Evolutionary conservation across 2,888 invertebrate species (phyloP), one percentile per base, ranked within the genome.

Genomic region (Ceraclea dissimilis): DNA sequence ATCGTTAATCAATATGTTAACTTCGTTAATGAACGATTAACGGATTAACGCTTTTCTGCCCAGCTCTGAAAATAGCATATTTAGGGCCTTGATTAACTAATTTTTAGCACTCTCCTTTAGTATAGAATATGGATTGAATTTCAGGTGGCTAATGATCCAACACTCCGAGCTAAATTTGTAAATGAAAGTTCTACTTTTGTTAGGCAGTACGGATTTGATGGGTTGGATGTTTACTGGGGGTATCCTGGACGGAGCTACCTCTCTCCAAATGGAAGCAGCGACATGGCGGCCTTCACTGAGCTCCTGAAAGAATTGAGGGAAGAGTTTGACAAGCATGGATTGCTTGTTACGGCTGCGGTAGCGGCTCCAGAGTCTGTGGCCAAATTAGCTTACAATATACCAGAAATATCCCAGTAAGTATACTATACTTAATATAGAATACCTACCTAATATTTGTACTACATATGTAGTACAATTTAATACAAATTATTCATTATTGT

Each of bases 161-260:
- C 56, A 0, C 58, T 67, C 6, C 69, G 79, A 44, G 60, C 67
- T 0, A 64, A 31, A 11, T 80, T 84, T 60, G 75, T 79, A 5
- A 62, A 73, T 11, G 79, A 74, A 46, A 76, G 75, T 2, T 65
- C 79, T 0, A 63, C 66, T 0, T 79, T 82, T 62, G 63, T 81
- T 1, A 63, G 68, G 46, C 67, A 69, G 18, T 70, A 81, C 63
- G 68, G 69, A 1, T 84, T 84, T 62, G 81, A 84, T 64, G 84
- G 84, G 5, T 72, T 84, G 21, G 83, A 84, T 65, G 59, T 84
- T n/a, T 82, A 83, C 65, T 84, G 83, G 83, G 79, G 82, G 62
- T 82, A 81, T 64, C 81, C 82, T 0, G 73, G 67, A 13, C 74
- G 78, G 65, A 66, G 79, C 51, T 54, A 58, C 26, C n/a, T n/a